Conservation (phyloP, 1,140 invertebrate genomes). For the Atta colombica region DNA sequence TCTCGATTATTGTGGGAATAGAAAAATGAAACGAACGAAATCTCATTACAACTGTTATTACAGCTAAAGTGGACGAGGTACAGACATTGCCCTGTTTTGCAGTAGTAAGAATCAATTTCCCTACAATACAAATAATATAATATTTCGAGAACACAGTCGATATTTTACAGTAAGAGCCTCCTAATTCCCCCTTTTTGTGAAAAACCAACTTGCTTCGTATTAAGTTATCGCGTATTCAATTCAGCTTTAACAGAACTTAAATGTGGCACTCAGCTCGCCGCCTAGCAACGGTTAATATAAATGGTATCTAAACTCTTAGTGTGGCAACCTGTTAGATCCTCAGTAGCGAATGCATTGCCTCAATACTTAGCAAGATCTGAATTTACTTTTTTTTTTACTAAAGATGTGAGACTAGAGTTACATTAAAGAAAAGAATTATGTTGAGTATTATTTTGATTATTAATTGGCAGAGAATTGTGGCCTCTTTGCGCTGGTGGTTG, state of each 20-base stretch:
- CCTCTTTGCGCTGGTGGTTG: slow-evolving; percentile 84
- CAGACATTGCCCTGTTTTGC: slow-evolving; percentile 61
- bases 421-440: slow-evolving; percentile 72
- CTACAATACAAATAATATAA: slow-evolving; percentile 73
- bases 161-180: slow-evolving; percentile 49
- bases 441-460: slow-evolving; percentile 67
- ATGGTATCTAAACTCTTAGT: slow-evolving; percentile 47
- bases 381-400: slow-evolving; percentile 58
- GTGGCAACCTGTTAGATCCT: slow-evolving; percentile 53
- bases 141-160: slow-evolving; percentile 67
- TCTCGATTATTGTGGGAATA: background rate
- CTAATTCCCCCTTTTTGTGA: slow-evolving; percentile 45
- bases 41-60: slow-evolving; percentile 61
- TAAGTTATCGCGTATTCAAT: slow-evolving; percentile 66
- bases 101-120: slow-evolving; percentile 59
- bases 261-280: slow-evolving; percentile 58
- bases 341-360: slow-evolving; percentile 64
- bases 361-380: slow-evolving; percentile 52
- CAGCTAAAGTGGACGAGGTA: slow-evolving; percentile 71
- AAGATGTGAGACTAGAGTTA: slow-evolving; percentile 62
- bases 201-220: slow-evolving; percentile 59
- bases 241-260: slow-evolving; percentile 63
- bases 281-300: slow-evolving; percentile 27
- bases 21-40: slow-evolving; percentile 1
- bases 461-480: slow-evolving; percentile 68